phyloP scores from a whole-genome alignment of 2,113 vertebrate genomes.

The Gallinago media region DNA sequence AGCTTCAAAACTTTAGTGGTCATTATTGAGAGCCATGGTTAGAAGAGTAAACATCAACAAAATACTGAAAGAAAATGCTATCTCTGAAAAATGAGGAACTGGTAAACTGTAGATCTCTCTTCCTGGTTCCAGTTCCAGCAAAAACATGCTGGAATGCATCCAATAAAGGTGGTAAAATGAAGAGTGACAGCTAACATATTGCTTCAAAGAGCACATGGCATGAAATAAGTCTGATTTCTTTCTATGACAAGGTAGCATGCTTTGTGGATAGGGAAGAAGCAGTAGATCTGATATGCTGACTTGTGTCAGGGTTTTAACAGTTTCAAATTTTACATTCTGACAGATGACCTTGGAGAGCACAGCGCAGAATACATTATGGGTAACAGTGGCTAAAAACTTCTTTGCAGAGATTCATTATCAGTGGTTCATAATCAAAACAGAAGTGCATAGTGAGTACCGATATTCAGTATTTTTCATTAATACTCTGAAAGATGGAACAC shows the following conservation, averaged over 20 bases:
- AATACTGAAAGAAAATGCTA: neutral
- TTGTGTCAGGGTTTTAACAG: neutral
- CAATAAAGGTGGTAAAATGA: neutral
- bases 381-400: neutral
- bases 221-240: neutral
- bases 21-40: neutral
- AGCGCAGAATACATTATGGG: neutral
- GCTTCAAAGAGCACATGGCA: neutral
- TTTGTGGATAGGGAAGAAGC: neutral
- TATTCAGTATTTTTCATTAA: slow-evolving; percentile 17
- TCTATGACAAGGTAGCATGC: neutral
- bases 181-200: neutral
- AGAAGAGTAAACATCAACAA: neutral
- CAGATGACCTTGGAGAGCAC: neutral
- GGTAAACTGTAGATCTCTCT: neutral
- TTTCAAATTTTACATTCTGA: neutral
- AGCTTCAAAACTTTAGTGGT: neutral
- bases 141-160: neutral
- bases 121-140: neutral
- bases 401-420: neutral
- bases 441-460: neutral
- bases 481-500: neutral
- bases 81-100: neutral
- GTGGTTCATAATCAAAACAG: neutral
- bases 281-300: neutral